Base-by-base conservation (phyloP, 2,888 invertebrate species). In the Nomada hirtipes region DNA sequence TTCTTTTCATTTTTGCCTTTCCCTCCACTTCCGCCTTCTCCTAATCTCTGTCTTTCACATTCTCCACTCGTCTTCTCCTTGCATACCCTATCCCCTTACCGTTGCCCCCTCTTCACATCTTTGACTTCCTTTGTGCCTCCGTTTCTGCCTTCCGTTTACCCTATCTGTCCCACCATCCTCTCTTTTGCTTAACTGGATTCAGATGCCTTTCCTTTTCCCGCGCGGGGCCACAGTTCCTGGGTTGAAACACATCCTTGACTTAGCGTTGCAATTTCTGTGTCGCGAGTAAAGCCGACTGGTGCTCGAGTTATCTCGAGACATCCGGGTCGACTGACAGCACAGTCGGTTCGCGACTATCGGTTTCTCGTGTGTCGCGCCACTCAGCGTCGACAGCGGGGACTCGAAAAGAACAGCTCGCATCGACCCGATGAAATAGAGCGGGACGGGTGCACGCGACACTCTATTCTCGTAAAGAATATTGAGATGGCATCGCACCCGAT, bases 261-360 rank as follows among this genome's bases (percentile, higher is more conserved):
- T 64, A 47, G 11, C 64, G 73, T 67, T 74, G 68, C 74, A 73
- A 80, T 83, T 84, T 79, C 80, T 84, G 60, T 84, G 42, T 53
- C 47, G 29, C 60, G 52, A 75, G 71, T 20, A 61, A 74, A 83
- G 64, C 67, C 55, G 65, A 47, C 57, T 73, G 59, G 52, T 26
- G 71, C 52, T 75, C 77, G 71, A 83, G 68, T 80, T 75, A 72
- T 80, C 80, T 61, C 60, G 53, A 65, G 75, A 76, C 57, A 74
- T 80, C 68, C 74, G 52, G 57, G 50, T 59, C 9, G 23, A 44
- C 72, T 68, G 73, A 83, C 73, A 63, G 78, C 50, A 42, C 44
- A 64, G 61, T 57, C 55, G 70, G 61, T 55, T 77, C 74, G 50
- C 72, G 69, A 80, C 84, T 83, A 84, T 84, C 80, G 84, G 83